These are phyloP conservation scores for human (Homo sapiens) DNA, from an alignment of 2,113 vertebrate genomes.

Conservation along the genomic window GRCh38 chr12:66059501-66060000, in stretches of 20 bases:
- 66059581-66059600: slow-evolving; percentile 47
- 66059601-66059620: slow-evolving; percentile 53
- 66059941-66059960: not conserved
- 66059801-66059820: not conserved
- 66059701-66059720: slow-evolving; percentile 79
- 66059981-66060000: not conserved
- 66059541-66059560: slow-evolving; percentile 40
- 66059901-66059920: fast-evolving
- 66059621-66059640: slow-evolving; percentile 72
- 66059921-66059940: not conserved
- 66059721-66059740: slow-evolving; percentile 78
- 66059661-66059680: slow-evolving; percentile 78
- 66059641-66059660: slow-evolving; percentile 74
- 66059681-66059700: slow-evolving; percentile 78
- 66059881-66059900: not conserved
- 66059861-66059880: not conserved
- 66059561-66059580: slow-evolving; percentile 43
- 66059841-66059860: not conserved
- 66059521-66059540: not conserved
- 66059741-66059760: slow-evolving; percentile 68
- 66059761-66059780: slow-evolving; percentile 69
- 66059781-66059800: slow-evolving; percentile 48
- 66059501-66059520: slow-evolving; percentile 15
- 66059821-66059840: not conserved
- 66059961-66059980: not conserved